Conservation (phyloP, 2,888 invertebrate species). For the Xanthia icteritia region DNA sequence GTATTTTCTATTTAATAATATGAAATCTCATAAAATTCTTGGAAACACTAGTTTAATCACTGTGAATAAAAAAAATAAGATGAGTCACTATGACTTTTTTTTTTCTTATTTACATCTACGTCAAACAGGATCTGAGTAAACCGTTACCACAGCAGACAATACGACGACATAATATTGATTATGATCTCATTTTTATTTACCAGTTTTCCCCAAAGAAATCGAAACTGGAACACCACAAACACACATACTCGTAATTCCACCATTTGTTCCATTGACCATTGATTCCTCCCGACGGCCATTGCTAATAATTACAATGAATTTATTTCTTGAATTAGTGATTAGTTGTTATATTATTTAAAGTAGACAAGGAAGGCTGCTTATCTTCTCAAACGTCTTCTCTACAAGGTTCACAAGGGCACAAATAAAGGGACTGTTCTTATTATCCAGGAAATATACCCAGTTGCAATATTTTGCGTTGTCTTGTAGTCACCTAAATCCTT, state of each 20-base stretch:
- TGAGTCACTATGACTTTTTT: no score
- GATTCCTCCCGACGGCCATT: background rate
- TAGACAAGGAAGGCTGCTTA: background rate
- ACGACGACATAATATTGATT: slow-evolving; percentile 1
- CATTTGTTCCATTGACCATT: no score
- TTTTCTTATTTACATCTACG: background rate
- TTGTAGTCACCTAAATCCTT: slow-evolving; percentile 19
- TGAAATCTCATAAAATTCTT: slow-evolving; percentile 11
- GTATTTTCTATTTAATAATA: background rate
- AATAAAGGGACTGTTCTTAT: background rate
- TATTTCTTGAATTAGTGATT: background rate
- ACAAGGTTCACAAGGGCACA: background rate
- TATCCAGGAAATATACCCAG: slow-evolving; percentile 5
- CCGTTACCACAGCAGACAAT: background rate
- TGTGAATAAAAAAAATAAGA: no score
- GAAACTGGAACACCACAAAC: background rate
- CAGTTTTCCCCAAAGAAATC: background rate
- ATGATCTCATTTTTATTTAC: slow-evolving; percentile 1
- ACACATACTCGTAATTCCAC: background rate
- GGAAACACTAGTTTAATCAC: slow-evolving; percentile 4
- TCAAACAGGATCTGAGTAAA: slow-evolving; percentile 13
- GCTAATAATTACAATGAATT: background rate
- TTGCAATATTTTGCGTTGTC: slow-evolving; percentile 16
- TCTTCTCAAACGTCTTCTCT: background rate
- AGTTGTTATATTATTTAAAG: background rate